Base-by-base conservation (phyloP, 1,140 invertebrate genomes). In the Drosophila erecta region DNA sequence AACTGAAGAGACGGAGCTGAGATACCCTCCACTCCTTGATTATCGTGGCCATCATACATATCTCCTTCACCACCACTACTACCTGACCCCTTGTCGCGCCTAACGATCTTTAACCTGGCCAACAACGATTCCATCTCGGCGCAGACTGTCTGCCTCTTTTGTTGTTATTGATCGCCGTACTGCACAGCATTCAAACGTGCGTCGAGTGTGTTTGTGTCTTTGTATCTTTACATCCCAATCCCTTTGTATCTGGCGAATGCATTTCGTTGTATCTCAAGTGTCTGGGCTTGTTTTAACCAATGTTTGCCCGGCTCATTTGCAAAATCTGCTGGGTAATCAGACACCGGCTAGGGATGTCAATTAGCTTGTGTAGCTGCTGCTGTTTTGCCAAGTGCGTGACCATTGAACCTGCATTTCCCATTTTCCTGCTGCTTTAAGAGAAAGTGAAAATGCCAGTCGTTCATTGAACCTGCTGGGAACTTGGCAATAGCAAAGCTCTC, bases 61-160 rank as follows among this genome's bases (percentile, higher is more conserved):
- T 43, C 47, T 24, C 40, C 60, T 57, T 38, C n/a, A 37, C 44
- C 17, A 20, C 62, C 44, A 54, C 73, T 60, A 50, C 60, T 86
- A 76, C 73, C 81, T 86, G 83, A 83, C 59, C 72, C 53, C 59
- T 81, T 80, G 90, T 85, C 84, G 89, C 84, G 84, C 76, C 90
- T 80, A 91, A 91, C 67, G 76, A 89, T 91, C 81, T 86, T 91
- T 86, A 86, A 86, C 78, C 81, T 76, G 79, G 37, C 76, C 61
- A 71, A 59, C 30, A 43, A 17, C 24, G n/a, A 50, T 50, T 24
- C 47, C 47, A 62, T 50, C 37, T 27, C 58, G 58, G 50, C 50
- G 73, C 75, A 72, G 55, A 54, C 67, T 65, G 59, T 60, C 51
- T 59, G 55, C 40, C 60, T 46, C 60, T 72, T 70, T 71, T 64